These are phyloP conservation scores for Zaprionus inermis DNA, from an alignment of 1,140 invertebrate genomes.

Conservation along the genomic window DNA sequence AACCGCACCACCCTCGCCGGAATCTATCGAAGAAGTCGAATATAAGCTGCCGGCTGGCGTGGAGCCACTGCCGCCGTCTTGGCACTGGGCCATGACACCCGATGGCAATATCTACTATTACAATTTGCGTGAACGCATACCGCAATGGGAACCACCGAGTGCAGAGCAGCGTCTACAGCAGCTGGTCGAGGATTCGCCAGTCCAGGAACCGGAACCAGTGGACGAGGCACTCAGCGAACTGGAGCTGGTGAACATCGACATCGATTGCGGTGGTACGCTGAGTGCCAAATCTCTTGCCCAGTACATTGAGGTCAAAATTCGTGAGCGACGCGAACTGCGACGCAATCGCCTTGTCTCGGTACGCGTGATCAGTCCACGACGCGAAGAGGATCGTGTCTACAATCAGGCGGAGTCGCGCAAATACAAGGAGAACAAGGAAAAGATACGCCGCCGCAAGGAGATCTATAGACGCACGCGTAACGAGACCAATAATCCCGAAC, in stretches of 20 bases:
- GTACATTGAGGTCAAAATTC: constrained; percentile 62
- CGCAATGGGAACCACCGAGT: constrained; percentile 95
- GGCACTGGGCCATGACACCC: constrained; percentile 92
- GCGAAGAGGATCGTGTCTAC: constrained; percentile 90
- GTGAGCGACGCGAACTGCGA: constrained; percentile 62
- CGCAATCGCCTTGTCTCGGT: constrained; percentile 86
- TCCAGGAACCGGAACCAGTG: constrained; percentile 36
- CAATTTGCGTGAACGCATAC: constrained; percentile 91
- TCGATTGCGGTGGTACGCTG: constrained; percentile 54
- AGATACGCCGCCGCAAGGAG: constrained; percentile 89
- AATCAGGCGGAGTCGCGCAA: constrained; percentile 88
- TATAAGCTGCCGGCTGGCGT: constrained; percentile 86
- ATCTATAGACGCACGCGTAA: constrained; percentile 83
- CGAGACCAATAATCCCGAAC: constrained; percentile 22
- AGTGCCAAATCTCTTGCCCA: constrained; percentile 61
- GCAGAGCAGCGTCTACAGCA: constrained; percentile 64
- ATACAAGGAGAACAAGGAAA: constrained; percentile 92
- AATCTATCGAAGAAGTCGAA: constrained; percentile 56
- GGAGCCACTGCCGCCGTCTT: constrained; percentile 90
- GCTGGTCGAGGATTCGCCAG: constrained; percentile 54
- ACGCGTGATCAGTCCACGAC: constrained; percentile 90
- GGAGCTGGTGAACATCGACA: constrained; percentile 58
- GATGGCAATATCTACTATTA: constrained; percentile 96
- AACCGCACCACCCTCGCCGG: constrained; percentile 55
- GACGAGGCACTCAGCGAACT: constrained; percentile 21